phyloP scores from a whole-genome alignment of 1,140 invertebrate species.

The Mylabris phalerata region DNA sequence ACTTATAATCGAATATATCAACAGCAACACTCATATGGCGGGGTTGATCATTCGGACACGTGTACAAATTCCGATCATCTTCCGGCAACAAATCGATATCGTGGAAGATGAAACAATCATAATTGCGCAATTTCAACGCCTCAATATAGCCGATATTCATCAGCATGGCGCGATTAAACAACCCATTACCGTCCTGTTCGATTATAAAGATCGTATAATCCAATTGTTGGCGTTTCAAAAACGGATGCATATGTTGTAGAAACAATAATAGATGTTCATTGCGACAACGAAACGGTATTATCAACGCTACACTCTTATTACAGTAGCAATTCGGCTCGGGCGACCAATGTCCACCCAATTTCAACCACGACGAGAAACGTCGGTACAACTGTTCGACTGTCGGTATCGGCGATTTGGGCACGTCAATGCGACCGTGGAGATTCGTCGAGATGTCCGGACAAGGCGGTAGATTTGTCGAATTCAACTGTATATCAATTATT shows the following conservation, averaged over 20 bases:
- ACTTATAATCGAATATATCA: slow-evolving; percentile 84
- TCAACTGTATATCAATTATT: neutral
- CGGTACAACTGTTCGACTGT: slow-evolving; percentile 42
- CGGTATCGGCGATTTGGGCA: slow-evolving; percentile 43
- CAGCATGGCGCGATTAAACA: slow-evolving; percentile 87
- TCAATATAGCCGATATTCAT: slow-evolving; percentile 95
- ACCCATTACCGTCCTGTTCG: slow-evolving; percentile 71
- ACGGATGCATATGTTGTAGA: slow-evolving; percentile 83
- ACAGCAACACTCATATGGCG: slow-evolving; percentile 93
- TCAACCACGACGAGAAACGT: slow-evolving; percentile 45
- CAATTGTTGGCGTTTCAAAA: slow-evolving; percentile 82
- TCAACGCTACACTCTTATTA: slow-evolving; percentile 74
- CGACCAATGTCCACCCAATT: slow-evolving; percentile 67
- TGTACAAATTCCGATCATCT: slow-evolving; percentile 87
- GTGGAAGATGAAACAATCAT: slow-evolving; percentile 92
- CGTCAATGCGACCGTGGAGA: slow-evolving; percentile 40
- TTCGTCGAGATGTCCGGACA: slow-evolving; percentile 29
- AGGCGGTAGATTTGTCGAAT: slow-evolving; percentile 19
- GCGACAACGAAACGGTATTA: slow-evolving; percentile 84
- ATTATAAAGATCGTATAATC: slow-evolving; percentile 93
- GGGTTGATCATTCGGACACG: slow-evolving; percentile 81
- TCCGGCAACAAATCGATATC: slow-evolving; percentile 92
- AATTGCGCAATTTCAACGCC: slow-evolving; percentile 66
- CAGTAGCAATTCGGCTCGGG: slow-evolving; percentile 65
- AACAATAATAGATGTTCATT: slow-evolving; percentile 76